Evolutionary conservation across 2,113 vertebrate genomes (phyloP), one percentile per base, ranked within the genome.

Genomic region (Percina caprodes): DNA sequence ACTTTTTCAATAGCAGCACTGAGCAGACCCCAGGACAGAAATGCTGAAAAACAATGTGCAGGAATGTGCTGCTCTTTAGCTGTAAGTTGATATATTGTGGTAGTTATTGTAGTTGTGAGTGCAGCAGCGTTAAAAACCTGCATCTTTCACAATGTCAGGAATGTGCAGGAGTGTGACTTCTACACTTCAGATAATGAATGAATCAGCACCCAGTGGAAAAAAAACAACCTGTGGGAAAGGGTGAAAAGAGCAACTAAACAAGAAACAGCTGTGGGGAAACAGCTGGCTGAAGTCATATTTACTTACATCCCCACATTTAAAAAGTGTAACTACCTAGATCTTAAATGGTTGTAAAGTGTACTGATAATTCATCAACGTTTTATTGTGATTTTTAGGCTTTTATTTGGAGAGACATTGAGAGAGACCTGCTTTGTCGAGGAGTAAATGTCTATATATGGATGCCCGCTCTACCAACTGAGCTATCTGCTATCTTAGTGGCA

Each of bases 91-190:
- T 54, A 39, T 60, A 42, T 55, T 72, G 8, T 35, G 12, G 26
- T 6, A 45, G 30, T 21, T 55, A 42, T 55, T 72, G 8, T 26
- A 15, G 26, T 6, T 46, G 42, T 16, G 9, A 56, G 63, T 14
- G 55, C 21, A 21, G 48, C 69, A 24, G 39, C 4, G 9, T 71
- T 61, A 23, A 71, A 71, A 68, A 49, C 59, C 12, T 13, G 58
- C 59, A 39, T n/a, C 60, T 61, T 80, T 73, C 13, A 10, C 68
- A 30, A 49, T 33, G 56, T 81, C 80, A 65, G 67, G 74, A 58
- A 66, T 66, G 39, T 71, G 68, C 67, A 65, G 73, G 51, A 60
- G 19, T 58, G 46, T 77, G 86, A 82, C 84, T 85, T 82, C 76
- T 84, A 30, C 52, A n/a, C 62, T 55, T 6, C 14, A 78, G 80